These are phyloP conservation scores for Corapipo altera DNA, from an alignment of 2,113 vertebrate genomes.

Conservation along the genomic window DNA sequence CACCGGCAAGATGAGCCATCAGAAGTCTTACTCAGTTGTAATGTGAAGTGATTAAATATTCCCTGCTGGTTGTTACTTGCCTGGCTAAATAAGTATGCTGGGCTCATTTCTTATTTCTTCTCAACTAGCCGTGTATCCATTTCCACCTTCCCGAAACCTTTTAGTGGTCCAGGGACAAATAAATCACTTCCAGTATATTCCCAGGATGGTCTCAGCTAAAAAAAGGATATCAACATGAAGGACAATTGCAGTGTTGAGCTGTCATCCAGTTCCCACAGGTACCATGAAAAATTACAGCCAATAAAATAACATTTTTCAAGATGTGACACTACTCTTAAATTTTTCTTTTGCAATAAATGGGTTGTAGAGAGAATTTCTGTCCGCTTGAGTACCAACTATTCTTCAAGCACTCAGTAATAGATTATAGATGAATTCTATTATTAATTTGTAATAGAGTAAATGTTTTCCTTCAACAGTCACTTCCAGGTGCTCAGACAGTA, in stretches of 20 bases:
- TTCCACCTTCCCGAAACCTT: conserved; percentile 91
- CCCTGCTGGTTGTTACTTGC: conserved; percentile 56
- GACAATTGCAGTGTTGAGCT: conserved; percentile 90
- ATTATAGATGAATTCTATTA: conserved; percentile 89
- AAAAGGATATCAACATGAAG: conserved; percentile 89
- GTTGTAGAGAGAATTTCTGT: conserved; percentile 86
- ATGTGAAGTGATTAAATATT: conserved; percentile 25
- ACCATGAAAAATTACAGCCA: conserved; percentile 91
- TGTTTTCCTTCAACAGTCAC: conserved; percentile 80
- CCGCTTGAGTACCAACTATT: conserved; percentile 86
- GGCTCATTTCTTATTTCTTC: conserved; percentile 74
- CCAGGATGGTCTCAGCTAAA: conserved; percentile 85
- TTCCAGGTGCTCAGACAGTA: conserved; percentile 62
- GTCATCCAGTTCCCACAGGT: conserved; percentile 87
- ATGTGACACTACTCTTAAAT: conserved; percentile 91
- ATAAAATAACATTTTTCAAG: conserved; percentile 99
- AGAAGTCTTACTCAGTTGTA: neutral
- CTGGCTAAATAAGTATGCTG: conserved; percentile 72
- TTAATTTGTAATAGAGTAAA: conserved; percentile 92
- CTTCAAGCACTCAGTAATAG: conserved; percentile 88
- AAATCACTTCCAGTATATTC: conserved; percentile 93
- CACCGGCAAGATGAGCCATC: neutral
- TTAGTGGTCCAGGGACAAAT: conserved; percentile 89
- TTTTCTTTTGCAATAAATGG: conserved; percentile 88
- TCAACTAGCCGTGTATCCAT: conserved; percentile 81